These are phyloP conservation scores for Sarcophaga caerulescens DNA, from an alignment of 2,888 invertebrate species.

Conservation along the genomic window DNA sequence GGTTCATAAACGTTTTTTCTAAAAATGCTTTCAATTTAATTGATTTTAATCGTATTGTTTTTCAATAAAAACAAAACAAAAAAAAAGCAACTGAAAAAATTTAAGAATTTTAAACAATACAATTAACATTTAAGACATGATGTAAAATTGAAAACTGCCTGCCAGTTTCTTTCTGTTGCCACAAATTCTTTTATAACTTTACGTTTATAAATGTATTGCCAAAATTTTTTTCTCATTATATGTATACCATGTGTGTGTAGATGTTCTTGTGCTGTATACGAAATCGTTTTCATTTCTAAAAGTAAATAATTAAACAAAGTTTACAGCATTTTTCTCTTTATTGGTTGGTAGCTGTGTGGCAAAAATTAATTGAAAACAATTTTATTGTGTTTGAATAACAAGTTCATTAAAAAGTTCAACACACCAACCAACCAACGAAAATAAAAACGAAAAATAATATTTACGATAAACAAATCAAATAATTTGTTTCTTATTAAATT, in stretches of 20 bases:
- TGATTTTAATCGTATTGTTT: slow-evolving; percentile 55
- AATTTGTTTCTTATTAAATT: too few species aligned
- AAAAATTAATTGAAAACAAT: too few species aligned
- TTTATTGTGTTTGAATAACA: not conserved
- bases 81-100: slow-evolving; percentile 20
- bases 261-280: too few species aligned
- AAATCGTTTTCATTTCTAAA: too few species aligned
- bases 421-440: too few species aligned
- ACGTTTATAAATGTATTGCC: slow-evolving; percentile 40
- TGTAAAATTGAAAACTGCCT: slow-evolving; percentile 49
- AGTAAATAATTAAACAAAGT: not conserved
- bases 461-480: too few species aligned
- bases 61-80: slow-evolving; percentile 13
- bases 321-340: not conserved
- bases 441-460: too few species aligned
- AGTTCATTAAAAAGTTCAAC: not conserved
- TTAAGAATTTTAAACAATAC: not conserved
- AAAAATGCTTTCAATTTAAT: slow-evolving; percentile 60
- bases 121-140: slow-evolving; percentile 24
- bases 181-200: not conserved
- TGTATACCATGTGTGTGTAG: too few species aligned
- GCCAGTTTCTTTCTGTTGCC: too few species aligned
- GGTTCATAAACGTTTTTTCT: not conserved
- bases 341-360: too few species aligned
- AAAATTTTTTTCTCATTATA: slow-evolving; percentile 5